Evolutionary conservation across 2,888 invertebrate species (phyloP).

Genomic region (Cylloceria caligata): DNA sequence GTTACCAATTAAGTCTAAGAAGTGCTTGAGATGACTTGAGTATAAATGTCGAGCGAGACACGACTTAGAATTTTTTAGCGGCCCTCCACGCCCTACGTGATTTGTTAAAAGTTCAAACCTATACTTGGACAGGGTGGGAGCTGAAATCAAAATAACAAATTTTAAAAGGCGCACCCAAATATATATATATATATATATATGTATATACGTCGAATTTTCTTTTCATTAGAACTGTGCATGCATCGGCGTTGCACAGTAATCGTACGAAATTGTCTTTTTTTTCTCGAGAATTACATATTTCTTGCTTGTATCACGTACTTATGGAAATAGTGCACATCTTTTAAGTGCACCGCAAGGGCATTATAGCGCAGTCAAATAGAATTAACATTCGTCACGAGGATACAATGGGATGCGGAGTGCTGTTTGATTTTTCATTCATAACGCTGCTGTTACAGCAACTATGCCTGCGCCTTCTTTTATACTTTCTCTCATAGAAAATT

Average conservation of each 20-base stretch:
- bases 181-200: neutral
- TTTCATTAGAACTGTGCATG: constrained; percentile 56
- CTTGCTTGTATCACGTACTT: constrained; percentile 40
- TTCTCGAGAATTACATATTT: constrained; percentile 1
- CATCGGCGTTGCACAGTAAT: constrained; percentile 50
- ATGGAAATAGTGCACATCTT: constrained; percentile 38
- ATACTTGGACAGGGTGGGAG: too few species aligned
- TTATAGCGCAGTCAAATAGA: constrained; percentile 17
- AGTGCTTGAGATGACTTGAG: too few species aligned
- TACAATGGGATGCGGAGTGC: neutral
- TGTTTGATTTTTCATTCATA: constrained; percentile 29
- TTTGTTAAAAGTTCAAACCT: too few species aligned
- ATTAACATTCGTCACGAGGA: constrained; percentile 18
- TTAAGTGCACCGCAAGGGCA: constrained; percentile 22
- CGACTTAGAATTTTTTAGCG: too few species aligned
- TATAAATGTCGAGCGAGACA: too few species aligned
- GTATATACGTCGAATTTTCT: too few species aligned
- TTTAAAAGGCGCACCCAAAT: too few species aligned
- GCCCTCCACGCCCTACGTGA: too few species aligned
- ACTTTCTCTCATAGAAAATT: constrained; percentile 48
- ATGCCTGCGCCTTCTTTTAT: constrained; percentile 36
- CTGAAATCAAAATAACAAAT: too few species aligned
- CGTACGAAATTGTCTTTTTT: constrained; percentile 4
- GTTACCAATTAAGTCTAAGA: too few species aligned
- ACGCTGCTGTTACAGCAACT: constrained; percentile 20